Evolutionary conservation across 2,797 vertebrate genomes (phyloP).

Genomic region (Trematocara caparti): DNA sequence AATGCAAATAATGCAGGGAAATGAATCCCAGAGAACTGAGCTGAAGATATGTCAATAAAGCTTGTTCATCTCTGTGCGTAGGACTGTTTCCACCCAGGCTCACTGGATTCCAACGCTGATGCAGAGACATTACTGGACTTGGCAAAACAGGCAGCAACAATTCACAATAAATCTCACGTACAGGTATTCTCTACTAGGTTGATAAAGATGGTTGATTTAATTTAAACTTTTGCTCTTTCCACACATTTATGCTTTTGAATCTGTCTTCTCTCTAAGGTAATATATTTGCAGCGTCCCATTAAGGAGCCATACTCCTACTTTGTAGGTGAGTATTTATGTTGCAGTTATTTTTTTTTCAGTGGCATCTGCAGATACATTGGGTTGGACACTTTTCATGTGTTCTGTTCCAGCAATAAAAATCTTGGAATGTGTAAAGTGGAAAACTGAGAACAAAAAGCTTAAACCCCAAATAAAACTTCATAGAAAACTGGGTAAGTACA

Average conservation of each 20-base stretch:
- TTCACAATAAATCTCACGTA: not conserved
- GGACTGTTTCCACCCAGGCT: constrained; percentile 44
- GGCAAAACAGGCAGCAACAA: constrained; percentile 47
- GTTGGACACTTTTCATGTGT: not conserved
- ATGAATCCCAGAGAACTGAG: not conserved
- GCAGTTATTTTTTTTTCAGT: not conserved
- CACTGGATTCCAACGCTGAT: not conserved
- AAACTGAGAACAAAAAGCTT: not conserved
- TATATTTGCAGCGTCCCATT: constrained; percentile 4
- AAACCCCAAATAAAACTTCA: not conserved
- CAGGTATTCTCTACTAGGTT: constrained; percentile 40
- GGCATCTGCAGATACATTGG: not conserved
- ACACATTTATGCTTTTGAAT: not conserved
- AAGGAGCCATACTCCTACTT: not conserved
- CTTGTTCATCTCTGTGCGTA: constrained; percentile 18
- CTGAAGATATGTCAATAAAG: not conserved
- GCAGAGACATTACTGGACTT: constrained; percentile 52
- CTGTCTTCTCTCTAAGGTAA: constrained; percentile 12
- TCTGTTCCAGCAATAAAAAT: not conserved
- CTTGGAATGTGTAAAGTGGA: not conserved
- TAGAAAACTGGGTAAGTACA: constrained; percentile 44
- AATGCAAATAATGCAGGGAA: not conserved
- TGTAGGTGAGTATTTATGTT: constrained; percentile 5
- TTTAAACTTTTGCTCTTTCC: not conserved
- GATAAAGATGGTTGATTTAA: not conserved